Conservation (phyloP, 2,888 invertebrate genomes). For the Microctonus brassicae region DNA sequence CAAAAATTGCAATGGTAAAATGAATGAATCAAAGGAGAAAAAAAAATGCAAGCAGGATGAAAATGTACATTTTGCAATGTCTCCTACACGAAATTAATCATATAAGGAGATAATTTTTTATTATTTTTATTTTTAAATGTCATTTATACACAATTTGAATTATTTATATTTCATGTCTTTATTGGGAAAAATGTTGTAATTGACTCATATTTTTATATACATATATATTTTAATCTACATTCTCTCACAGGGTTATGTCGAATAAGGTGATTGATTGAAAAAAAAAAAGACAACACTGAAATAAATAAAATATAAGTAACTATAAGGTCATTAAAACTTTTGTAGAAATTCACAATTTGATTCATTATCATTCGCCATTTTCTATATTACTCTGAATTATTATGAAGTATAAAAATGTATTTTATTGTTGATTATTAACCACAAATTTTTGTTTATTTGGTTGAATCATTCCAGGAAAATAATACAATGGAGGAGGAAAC, state of each 20-base stretch:
- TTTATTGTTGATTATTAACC: background rate
- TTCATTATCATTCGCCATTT: no score
- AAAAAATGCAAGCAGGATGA: no score
- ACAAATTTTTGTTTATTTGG: background rate
- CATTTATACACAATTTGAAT: background rate
- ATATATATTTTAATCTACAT: background rate
- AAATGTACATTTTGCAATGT: no score
- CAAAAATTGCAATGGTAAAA: no score
- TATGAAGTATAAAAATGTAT: no score
- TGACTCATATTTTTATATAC: background rate
- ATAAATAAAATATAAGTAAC: background rate
- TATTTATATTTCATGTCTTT: background rate
- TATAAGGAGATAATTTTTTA: background rate
- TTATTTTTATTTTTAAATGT: background rate
- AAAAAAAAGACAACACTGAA: conserved; percentile 3
- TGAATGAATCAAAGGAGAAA: no score
- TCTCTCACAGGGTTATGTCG: conserved; percentile 2
- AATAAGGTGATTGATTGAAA: background rate
- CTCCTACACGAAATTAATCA: no score
- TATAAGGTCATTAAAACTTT: conserved; percentile 4
- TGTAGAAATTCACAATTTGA: background rate
- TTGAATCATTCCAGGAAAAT: conserved; percentile 16
- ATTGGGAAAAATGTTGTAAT: background rate
- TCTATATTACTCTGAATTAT: no score
- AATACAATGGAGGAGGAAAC: conserved; percentile 85